Percentiles rank a stretch among this genome's conserved stretches.
Conservation (phyloP, 2,888 invertebrate species). For the Holacanthella duospinosa region DNA sequence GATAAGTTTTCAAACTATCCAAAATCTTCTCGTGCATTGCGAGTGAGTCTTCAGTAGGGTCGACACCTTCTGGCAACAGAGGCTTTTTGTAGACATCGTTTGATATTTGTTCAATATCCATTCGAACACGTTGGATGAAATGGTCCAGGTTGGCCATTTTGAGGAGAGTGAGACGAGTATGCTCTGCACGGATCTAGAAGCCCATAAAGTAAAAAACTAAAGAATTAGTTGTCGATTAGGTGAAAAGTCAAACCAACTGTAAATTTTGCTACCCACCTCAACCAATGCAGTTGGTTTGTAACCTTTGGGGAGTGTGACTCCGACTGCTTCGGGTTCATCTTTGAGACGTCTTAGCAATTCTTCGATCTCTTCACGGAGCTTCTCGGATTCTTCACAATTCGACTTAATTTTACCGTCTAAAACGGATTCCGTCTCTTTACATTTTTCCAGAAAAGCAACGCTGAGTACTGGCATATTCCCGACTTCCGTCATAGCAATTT, state of each 20-base stretch:
- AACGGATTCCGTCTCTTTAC: neutral
- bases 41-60: neutral
- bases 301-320: neutral
- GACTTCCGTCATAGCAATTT: neutral
- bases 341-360: neutral
- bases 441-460: neutral
- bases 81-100: neutral
- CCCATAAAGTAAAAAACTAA: neutral
- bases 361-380: neutral
- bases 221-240: neutral
- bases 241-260: neutral
- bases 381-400: neutral
- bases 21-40: slow-evolving; percentile 2
- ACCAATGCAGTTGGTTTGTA: neutral
- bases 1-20: neutral
- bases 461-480: neutral
- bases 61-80: neutral
- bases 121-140: slow-evolving; percentile 1
- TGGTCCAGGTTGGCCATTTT: slow-evolving; percentile 5
- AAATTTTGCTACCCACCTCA: neutral
- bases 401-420: neutral
- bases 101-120: neutral
- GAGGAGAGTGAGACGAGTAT: neutral
- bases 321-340: neutral
- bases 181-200: neutral